A percentile compares a stretch with the other conserved stretches of the same genome.
Conservation (phyloP, 1,140 invertebrate species). For the Gryllus bimaculatus region DNA sequence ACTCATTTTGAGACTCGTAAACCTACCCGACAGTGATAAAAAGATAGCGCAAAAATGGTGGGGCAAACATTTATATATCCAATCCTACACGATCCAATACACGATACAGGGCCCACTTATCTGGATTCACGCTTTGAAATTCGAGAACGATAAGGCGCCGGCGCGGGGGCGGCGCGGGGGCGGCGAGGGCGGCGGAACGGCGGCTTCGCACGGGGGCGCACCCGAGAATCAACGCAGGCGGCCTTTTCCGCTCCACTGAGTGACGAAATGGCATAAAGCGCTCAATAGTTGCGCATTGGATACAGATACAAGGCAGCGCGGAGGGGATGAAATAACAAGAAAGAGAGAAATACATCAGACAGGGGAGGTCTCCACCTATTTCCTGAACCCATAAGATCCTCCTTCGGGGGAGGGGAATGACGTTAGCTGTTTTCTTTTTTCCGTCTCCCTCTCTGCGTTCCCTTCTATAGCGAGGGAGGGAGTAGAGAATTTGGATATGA, state of each 20-base stretch:
- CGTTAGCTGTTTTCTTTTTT: background rate
- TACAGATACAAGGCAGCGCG: conserved; percentile 10
- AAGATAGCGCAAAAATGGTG: background rate
- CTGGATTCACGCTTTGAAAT: background rate
- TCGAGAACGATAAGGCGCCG: background rate
- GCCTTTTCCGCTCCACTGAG: background rate
- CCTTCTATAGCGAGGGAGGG: background rate
- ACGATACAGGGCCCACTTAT: background rate
- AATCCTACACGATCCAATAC: background rate
- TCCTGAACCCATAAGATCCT: conserved; percentile 12
- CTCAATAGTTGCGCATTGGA: conserved; percentile 18
- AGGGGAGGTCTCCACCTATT: conserved; percentile 1
- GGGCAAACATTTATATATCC: background rate
- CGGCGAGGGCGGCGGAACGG: background rate
- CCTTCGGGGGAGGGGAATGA: background rate
- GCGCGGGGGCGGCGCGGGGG: too few species aligned
- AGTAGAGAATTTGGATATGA: background rate
- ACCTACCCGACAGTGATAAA: background rate
- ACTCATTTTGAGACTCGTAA: background rate
- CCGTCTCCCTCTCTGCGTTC: background rate
- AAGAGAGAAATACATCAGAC: background rate
- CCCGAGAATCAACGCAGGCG: background rate
- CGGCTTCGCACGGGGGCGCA: background rate
- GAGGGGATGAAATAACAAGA: conserved; percentile 10
- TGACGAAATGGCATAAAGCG: conserved; percentile 17